phyloP scores from a whole-genome alignment of 2,888 invertebrate genomes.

The Phanerotoma sp. region DNA sequence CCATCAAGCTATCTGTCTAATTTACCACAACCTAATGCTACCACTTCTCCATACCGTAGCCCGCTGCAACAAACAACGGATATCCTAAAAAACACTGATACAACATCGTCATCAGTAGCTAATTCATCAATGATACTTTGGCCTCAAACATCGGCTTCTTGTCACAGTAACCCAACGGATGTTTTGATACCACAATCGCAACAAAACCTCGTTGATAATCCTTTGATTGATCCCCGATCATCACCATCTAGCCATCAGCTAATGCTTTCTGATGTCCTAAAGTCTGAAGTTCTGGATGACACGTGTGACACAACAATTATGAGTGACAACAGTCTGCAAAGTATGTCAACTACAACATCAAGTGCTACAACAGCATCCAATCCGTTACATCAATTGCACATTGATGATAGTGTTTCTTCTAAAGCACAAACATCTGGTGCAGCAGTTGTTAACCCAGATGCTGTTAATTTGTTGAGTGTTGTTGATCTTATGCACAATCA shows the following conservation, averaged over 20 bases:
- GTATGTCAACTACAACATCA: constrained; percentile 45
- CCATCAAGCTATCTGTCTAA: constrained; percentile 31
- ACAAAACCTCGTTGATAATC: constrained; percentile 64
- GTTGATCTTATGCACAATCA: constrained; percentile 59
- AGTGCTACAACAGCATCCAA: constrained; percentile 44
- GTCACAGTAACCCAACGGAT: constrained; percentile 57
- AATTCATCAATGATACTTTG: constrained; percentile 52
- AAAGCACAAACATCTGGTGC: too few relatives aligned
- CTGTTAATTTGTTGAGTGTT: constrained; percentile 47
- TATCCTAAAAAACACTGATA: constrained; percentile 49
- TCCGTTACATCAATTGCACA: constrained; percentile 45
- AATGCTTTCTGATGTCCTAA: constrained; percentile 62
- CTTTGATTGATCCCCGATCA: constrained; percentile 60
- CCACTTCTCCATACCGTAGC: neutral
- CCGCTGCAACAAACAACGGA: constrained; percentile 31
- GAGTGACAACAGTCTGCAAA: constrained; percentile 56
- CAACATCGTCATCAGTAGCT: constrained; percentile 48
- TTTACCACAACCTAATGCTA: constrained; percentile 25
- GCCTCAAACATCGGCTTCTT: constrained; percentile 38
- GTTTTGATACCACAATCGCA: constrained; percentile 71
- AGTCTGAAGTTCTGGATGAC: constrained; percentile 70
- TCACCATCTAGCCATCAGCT: constrained; percentile 59
- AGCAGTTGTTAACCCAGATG: too few relatives aligned
- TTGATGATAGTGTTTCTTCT: too few relatives aligned
- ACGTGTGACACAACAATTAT: constrained; percentile 68